Evolutionary conservation across 2,888 invertebrate genomes (phyloP).

Genomic region (Harpagoxenus sublaevis): DNA sequence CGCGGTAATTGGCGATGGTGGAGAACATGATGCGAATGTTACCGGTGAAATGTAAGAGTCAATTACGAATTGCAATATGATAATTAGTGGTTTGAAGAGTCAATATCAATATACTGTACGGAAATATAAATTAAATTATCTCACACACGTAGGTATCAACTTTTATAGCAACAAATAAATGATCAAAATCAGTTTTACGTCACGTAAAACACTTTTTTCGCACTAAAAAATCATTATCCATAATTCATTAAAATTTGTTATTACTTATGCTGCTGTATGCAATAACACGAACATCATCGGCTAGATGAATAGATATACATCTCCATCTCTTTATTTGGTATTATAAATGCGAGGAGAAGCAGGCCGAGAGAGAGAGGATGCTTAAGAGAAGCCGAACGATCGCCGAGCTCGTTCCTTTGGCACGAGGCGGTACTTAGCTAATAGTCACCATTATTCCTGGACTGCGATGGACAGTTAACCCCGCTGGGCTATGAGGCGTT

Average conservation of each 20-base stretch:
- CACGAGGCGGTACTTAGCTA: slow-evolving; percentile 71
- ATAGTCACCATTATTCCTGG: slow-evolving; percentile 76
- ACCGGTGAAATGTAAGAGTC: slow-evolving; percentile 36
- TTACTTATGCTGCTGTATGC: slow-evolving; percentile 15
- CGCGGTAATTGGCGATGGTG: slow-evolving; percentile 41
- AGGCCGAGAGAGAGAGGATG: slow-evolving; percentile 36
- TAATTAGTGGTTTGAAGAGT: slow-evolving; percentile 15
- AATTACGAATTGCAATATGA: slow-evolving; percentile 24
- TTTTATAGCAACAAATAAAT: neutral
- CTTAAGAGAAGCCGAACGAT: slow-evolving; percentile 50
- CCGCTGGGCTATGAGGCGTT: slow-evolving; percentile 66
- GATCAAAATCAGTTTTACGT: neutral
- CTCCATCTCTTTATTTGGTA: slow-evolving; percentile 54
- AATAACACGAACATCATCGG: slow-evolving; percentile 22
- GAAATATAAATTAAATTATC: neutral
- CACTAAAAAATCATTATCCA: neutral
- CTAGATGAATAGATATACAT: slow-evolving; percentile 36
- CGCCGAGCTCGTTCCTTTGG: slow-evolving; percentile 61
- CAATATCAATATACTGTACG: neutral
- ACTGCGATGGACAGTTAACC: slow-evolving; percentile 70
- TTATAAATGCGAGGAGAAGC: slow-evolving; percentile 51
- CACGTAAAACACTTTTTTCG: neutral
- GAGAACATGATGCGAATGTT: slow-evolving; percentile 21
- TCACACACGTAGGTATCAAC: too few species aligned
- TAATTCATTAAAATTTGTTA: neutral